Evolutionary conservation across 1,140 invertebrate genomes (phyloP), one percentile per base, ranked within the genome.

Genomic region (Ectropis grisescens): DNA sequence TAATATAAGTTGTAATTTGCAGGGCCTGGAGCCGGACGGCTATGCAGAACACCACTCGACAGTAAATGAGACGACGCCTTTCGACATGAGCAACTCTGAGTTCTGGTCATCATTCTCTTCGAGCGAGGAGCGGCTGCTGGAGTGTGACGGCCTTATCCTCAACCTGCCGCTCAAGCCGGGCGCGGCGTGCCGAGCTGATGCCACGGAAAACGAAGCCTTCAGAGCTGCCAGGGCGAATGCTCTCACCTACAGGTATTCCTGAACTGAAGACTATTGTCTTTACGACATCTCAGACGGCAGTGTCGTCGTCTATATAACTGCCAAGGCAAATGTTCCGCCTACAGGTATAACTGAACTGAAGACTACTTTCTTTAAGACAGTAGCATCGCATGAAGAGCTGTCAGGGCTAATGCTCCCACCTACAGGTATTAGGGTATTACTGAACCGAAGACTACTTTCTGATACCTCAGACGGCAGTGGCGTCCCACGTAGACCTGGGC

Each of bases 41-140:
- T 87, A 85, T 33, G 88, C 87, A 1, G 86, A 89, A 19, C 83
- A 89, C 46, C 83, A 86, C 40, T 83, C 83, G 0, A 69, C 68
- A 2, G 55, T 90, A 1, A 88, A 88, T 54, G 85, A 90, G 52
- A 88, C 86, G 0, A 86, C 83, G 0, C 50, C 84, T 3, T 86
- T 89, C 43, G 89, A 90, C 47, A 85, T 86, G 67, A 88, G 87
- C 35, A 88, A 90, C 44, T 91, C 90, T 0, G 90, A 93, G 60
- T 90, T 90, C 58, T 91, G 89, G 88, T 92, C 90, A 0, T 92
- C 90, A 0, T 93, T 91, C 70, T 91, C 89, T 9, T 72, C 69
- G 44, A 91, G 89, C 23, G 91, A 92, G 54, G 91, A 92, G 56
- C 87, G 89, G 1, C 69, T 93, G 1, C 62, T 91, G 2, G 87